Evolutionary conservation across 2,888 invertebrate genomes (phyloP).

Genomic region (Drosophila tanythrix): DNA sequence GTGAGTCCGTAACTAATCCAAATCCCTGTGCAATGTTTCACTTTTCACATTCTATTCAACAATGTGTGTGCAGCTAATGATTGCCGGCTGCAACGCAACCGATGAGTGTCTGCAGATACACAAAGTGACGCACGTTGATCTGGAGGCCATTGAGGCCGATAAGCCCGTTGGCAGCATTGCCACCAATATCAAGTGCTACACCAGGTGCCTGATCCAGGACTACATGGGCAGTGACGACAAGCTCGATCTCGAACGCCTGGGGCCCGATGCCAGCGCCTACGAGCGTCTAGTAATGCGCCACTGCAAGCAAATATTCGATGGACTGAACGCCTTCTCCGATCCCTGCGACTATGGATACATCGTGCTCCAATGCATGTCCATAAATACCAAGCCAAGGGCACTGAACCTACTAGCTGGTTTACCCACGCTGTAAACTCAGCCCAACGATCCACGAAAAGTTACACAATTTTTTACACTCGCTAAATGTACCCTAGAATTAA

Average conservation of each 20-base stretch:
- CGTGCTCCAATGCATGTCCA: conserved; percentile 28
- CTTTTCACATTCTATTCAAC: not conserved
- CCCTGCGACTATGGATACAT: conserved; percentile 39
- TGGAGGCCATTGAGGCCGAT: conserved; percentile 19
- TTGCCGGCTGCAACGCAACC: not conserved
- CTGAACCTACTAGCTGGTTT: not conserved
- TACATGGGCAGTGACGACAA: conserved; percentile 23
- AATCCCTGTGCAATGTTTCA: not conserved
- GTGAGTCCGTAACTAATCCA: conserved; percentile 10
- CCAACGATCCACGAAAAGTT: not conserved
- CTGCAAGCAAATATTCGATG: conserved; percentile 12
- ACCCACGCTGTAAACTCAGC: not conserved
- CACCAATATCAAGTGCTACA: conserved; percentile 34
- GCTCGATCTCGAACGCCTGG: conserved; percentile 19
- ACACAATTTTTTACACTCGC: not conserved
- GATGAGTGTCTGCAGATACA: conserved; percentile 27
- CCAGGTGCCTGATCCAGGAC: conserved; percentile 31
- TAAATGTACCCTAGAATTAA: not conserved
- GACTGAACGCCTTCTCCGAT: not conserved
- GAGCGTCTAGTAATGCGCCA: conserved; percentile 11
- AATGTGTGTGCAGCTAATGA: conserved; percentile 1
- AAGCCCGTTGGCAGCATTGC: conserved; percentile 15
- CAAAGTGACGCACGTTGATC: conserved; percentile 14
- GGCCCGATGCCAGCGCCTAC: conserved; percentile 17
- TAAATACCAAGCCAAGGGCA: not conserved